Conservation (phyloP, 2,797 vertebrate genomes). For the Loris lydekkerianus region DNA sequence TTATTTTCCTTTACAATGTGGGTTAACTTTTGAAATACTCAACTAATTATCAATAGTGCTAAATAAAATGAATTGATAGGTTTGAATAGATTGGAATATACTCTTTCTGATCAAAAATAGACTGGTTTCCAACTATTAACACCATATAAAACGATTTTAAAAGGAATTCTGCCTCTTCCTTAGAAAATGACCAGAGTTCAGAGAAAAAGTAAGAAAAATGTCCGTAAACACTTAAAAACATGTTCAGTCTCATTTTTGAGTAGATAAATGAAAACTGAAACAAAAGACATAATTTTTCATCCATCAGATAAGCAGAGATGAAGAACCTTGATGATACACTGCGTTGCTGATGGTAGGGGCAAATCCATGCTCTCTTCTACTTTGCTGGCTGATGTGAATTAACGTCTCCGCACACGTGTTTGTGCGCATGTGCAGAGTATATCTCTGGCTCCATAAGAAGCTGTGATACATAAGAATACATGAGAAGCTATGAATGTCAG, state of each 20-base stretch:
- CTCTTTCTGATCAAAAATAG: not conserved
- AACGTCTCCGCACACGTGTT: not conserved
- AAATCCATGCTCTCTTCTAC: not conserved
- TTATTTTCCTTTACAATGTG: not conserved
- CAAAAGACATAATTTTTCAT: not conserved
- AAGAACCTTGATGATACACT: not conserved
- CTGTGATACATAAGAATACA: not conserved
- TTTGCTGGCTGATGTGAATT: not conserved
- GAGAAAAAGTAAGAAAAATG: not conserved
- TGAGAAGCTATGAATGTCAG: not conserved
- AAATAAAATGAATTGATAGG: not conserved
- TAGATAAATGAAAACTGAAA: not conserved
- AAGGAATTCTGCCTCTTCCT: not conserved
- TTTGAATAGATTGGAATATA: not conserved
- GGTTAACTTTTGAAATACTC: conserved; percentile 23
- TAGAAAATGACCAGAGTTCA: conserved; percentile 21
- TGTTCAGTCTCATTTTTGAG: not conserved
- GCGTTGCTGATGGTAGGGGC: not conserved
- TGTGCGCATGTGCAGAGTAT: not conserved
- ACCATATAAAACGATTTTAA: not conserved
- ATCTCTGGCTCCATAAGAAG: not conserved
- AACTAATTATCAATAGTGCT: not conserved
- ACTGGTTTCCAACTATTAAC: not conserved
- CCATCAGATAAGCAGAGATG: not conserved
- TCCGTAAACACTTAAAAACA: conserved; percentile 43